Evolutionary conservation across 2,113 vertebrate species (phyloP).

Genomic region (Brienomyrus longianalis): DNA sequence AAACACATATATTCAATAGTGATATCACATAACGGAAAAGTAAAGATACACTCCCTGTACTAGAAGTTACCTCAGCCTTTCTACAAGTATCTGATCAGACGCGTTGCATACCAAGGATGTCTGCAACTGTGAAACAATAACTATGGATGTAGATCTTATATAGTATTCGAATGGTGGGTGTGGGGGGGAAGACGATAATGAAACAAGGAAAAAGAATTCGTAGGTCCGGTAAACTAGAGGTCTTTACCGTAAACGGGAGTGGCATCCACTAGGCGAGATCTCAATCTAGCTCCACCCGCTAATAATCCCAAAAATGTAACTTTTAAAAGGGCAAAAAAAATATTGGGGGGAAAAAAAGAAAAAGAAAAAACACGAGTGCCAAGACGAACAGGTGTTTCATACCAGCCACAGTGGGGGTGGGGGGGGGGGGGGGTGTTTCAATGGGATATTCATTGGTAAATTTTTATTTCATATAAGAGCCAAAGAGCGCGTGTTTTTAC

Average conservation of each 20-base stretch:
- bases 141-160: neutral
- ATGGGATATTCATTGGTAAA: neutral
- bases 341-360: neutral
- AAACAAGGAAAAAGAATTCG: neutral
- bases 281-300: neutral
- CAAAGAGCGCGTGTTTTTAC: neutral
- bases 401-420: neutral
- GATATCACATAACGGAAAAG: neutral
- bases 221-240: neutral
- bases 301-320: constrained; percentile 12
- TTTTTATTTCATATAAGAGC: neutral
- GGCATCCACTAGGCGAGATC: neutral
- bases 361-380: neutral
- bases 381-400: constrained; percentile 4
- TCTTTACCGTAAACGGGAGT: neutral
- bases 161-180: neutral
- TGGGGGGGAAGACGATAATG: no score
- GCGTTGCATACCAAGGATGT: neutral
- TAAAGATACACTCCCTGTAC: neutral
- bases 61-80: neutral
- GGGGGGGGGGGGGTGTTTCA: neutral
- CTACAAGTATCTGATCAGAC: neutral
- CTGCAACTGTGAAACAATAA: neutral
- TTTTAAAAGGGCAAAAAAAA: neutral
- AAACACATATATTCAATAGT: neutral